Evolutionary conservation across 2,888 invertebrate species (phyloP), one percentile per base, ranked within the genome.

Genomic region (Hydropsyche betteni): DNA sequence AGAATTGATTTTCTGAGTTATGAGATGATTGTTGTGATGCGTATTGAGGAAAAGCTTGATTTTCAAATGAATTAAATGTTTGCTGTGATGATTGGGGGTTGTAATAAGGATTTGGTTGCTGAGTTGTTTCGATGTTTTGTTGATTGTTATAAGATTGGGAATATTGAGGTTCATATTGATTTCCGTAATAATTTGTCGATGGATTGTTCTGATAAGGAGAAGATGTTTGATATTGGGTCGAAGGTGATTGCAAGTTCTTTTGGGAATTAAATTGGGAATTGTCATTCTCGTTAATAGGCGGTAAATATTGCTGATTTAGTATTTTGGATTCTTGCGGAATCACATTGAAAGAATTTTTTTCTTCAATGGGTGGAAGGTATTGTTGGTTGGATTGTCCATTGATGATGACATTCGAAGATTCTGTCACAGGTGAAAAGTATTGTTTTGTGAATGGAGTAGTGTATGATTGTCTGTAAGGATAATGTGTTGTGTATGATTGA

Each of bases 1-100:
- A 75, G n/a, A 38, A 58, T 34, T 75, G 75, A 36, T 77, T 50
- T 6, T 74, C 38, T 24, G 24, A 24, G 24, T 24, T 24, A 1
- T 24, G 24, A 24, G 24, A 24, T 24, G n/a, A 44, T 44, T 44
- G 44, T 8, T 24, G 24, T 44, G 44, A 4, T 44, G 44, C 10
- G 10, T 44, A 10, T 10, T 44, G 44, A 44, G 44, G 10, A 10
- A 24, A 24, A 24, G 24, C 24, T 24, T 24, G 24, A 24, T 24
- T 24, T 24, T 24, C 24, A 24, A 24, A 24, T 24, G 24, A 24
- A 24, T 24, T 24, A 24, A 24, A 24, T 24, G 24, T 24, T 24
- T 24, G 24, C 24, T 24, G 24, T 24, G 24, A 24, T 24, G 69
- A 6, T 16, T 69, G 24, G 16, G 33, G 4, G 16, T 69, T 69